Evolutionary conservation across 2,888 invertebrate species (phyloP).

Genomic region (Callyntrura guangdongensis): DNA sequence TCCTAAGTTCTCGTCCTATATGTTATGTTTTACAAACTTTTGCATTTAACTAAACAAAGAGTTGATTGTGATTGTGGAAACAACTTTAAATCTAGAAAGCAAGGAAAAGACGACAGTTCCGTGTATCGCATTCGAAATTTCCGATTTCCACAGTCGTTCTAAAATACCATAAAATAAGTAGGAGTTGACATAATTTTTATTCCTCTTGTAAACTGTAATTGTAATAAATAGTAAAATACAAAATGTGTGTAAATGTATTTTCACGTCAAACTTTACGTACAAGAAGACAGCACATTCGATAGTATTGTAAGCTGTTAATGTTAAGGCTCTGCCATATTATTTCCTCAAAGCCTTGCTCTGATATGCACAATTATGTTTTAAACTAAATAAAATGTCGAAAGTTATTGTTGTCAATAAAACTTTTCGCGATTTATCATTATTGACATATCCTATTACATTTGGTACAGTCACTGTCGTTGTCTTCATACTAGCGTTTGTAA

Average conservation of each 20-base stretch:
- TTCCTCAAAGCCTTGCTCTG: background rate
- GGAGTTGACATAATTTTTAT: background rate
- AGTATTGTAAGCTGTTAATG: background rate
- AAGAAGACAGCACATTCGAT: background rate
- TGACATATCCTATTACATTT: background rate
- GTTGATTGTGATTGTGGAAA: background rate
- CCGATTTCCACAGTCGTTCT: background rate
- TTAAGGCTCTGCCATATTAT: background rate
- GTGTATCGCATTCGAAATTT: too few species aligned
- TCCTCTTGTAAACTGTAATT: background rate
- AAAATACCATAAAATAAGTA: background rate
- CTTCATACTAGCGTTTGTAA: background rate
- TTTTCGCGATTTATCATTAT: background rate
- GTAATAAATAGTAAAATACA: background rate
- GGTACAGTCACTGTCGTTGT: background rate
- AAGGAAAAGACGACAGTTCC: too few species aligned
- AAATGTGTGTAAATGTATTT: background rate
- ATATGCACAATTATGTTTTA: background rate
- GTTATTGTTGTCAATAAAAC: background rate
- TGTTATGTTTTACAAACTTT: too few species aligned
- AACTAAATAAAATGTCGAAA: constrained; percentile 12
- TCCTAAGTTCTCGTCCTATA: too few species aligned
- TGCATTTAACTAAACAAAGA: too few species aligned
- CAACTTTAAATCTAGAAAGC: too few species aligned
- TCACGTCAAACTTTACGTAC: background rate